These are phyloP conservation scores for Megaptera novaeangliae DNA, from an alignment of 2,113 vertebrate genomes.

Conservation along the genomic window DNA sequence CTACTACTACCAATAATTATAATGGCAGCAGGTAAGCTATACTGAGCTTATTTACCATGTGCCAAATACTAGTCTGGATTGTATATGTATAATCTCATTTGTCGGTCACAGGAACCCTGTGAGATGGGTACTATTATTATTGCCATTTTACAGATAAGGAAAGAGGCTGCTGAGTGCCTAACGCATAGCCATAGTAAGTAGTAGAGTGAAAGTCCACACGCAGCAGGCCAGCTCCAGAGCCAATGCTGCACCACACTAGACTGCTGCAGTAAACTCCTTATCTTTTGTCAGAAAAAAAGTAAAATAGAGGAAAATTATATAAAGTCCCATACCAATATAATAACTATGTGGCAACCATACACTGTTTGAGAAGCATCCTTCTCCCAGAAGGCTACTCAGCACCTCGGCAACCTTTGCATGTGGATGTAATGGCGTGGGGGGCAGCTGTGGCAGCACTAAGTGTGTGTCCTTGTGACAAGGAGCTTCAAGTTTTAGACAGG, in stretches of 20 bases:
- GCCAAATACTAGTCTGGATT: not conserved
- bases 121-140: not conserved
- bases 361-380: slow-evolving; percentile 77
- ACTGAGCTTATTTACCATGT: not conserved
- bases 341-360: slow-evolving; percentile 83
- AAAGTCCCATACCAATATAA: slow-evolving; percentile 78
- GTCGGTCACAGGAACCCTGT: not conserved
- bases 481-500: slow-evolving; percentile 85
- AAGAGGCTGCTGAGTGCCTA: not conserved
- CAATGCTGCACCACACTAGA: accelerated
- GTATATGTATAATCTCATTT: not conserved
- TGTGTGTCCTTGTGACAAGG: slow-evolving; percentile 46
- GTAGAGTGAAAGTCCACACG: not conserved
- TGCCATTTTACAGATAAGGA: not conserved
- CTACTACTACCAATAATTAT: not conserved
- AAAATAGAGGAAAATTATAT: not conserved
- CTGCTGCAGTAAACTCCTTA: not conserved
- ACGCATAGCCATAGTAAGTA: accelerated
- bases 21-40: not conserved
- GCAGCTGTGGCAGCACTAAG: not conserved
- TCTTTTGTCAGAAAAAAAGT: not conserved
- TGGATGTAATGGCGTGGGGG: not conserved
- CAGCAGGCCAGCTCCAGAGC: not conserved
- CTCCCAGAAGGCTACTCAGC: slow-evolving; percentile 79
- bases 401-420: slow-evolving; percentile 63